phyloP scores from a whole-genome alignment of 2,797 vertebrate genomes.

The Liasis olivaceus region DNA sequence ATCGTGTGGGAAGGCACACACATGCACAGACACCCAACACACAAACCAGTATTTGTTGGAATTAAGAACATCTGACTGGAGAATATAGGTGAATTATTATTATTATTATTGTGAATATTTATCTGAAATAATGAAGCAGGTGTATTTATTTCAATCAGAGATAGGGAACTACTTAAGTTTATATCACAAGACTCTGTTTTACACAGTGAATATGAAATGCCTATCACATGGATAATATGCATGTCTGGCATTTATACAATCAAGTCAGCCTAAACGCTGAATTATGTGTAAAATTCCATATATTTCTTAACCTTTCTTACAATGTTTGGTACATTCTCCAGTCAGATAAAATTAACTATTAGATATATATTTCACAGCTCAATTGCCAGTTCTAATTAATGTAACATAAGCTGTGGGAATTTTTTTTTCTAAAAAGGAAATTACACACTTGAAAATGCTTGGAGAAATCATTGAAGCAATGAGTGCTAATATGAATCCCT shows the following conservation, averaged over 20 bases:
- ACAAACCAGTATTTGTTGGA: background rate
- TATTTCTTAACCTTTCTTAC: background rate
- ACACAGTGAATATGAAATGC: background rate
- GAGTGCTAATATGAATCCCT: background rate
- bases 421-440: conserved; percentile 5
- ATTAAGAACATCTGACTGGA: background rate
- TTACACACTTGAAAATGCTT: conserved; percentile 21
- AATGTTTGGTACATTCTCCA: background rate
- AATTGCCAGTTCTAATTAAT: conserved; percentile 1
- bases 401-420: conserved; percentile 8
- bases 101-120: background rate
- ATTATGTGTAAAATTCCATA: background rate
- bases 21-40: background rate
- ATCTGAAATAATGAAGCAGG: background rate
- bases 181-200: background rate
- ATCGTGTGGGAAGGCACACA: conserved; percentile 10
- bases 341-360: background rate
- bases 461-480: conserved; percentile 42
- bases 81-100: background rate
- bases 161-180: background rate
- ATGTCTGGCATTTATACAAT: background rate
- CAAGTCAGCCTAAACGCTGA: background rate
- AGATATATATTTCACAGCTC: background rate
- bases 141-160: background rate
- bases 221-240: background rate